Evolutionary conservation across 2,888 invertebrate genomes (phyloP), one percentile per base, ranked within the genome.

Genomic region (Dendrolimus pini): DNA sequence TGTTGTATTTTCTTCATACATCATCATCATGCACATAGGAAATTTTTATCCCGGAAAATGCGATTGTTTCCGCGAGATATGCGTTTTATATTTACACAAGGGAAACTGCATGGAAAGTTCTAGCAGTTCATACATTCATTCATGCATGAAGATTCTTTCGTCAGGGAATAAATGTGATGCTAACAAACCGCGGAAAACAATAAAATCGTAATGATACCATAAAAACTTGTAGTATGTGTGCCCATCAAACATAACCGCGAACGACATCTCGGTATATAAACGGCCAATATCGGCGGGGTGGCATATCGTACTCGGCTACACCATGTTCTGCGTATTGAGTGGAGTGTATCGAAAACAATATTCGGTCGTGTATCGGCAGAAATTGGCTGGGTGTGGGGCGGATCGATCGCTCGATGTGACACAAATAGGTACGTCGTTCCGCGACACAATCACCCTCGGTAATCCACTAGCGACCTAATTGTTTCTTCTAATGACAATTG

Each of bases 391-490:
- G 78, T 83, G 83, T 80, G 82, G 80, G 80, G 30, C 75, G 83
- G 78, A 83, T 87, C 84, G 83, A 86, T 82, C 76, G 82, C 70
- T 73, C 78, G 70, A 80, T 81, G 84, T 83, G 83, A 86, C 83
- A 85, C 83, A 82, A 85, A 85, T 85, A 82, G 82, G 78, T 79
- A 82, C 82, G 78, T 79, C 82, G 82, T 83, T 82, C 80, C 74
- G 76, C 79, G 75, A 76, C 82, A 79, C 83, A 82, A 82, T 82
- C 83, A 80, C 80, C 77, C 78, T 74, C 77, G 70, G 78, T 85
- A 84, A 88, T 85, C 83, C 80, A 84, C 83, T 79, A 82, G 80
- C 82, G 78, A 83, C 82, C 81, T 85, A 88, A 88, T 88, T 85
- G 85, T 82, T 87, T 82, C 82, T 81, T 82, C 80, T 82, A 82